phyloP scores from a whole-genome alignment of 2,797 vertebrate species.

The Hemibagrus guttatus region DNA sequence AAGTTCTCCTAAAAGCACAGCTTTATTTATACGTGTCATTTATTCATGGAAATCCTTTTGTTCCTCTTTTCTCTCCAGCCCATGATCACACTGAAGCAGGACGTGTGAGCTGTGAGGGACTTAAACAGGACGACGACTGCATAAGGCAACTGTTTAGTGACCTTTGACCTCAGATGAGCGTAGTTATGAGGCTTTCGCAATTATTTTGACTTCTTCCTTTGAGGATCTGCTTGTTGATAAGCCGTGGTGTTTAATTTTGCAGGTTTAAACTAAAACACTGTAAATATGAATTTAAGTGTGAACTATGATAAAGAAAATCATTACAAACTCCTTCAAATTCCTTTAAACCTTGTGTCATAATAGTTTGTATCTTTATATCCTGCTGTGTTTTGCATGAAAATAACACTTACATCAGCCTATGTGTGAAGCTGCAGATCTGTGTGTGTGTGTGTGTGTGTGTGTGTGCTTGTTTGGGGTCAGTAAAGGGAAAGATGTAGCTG shows the following conservation, averaged over 20 bases:
- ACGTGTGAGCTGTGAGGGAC: conserved; percentile 47
- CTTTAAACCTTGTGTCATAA: neutral
- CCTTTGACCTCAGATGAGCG: neutral
- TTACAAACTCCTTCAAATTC: neutral
- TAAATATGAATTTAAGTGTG: neutral
- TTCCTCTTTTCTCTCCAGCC: conserved; percentile 62
- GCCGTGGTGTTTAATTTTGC: neutral
- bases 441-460: neutral
- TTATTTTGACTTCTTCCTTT: neutral
- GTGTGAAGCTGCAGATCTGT: neutral
- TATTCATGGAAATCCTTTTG: neutral
- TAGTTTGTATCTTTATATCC: neutral
- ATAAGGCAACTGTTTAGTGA: neutral
- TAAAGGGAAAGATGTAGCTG: neutral
- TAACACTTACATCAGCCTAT: neutral
- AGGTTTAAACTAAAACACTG: neutral
- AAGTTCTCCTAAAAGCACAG: neutral
- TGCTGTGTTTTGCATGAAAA: neutral
- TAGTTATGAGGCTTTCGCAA: neutral
- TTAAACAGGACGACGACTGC: neutral
- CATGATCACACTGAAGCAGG: conserved; percentile 68
- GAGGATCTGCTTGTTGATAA: neutral
- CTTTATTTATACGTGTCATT: neutral
- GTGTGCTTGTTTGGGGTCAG: conserved; percentile 11
- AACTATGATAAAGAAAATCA: neutral